Base-by-base conservation (phyloP, 2,888 invertebrate genomes). In the Lochmaea crataegi region DNA sequence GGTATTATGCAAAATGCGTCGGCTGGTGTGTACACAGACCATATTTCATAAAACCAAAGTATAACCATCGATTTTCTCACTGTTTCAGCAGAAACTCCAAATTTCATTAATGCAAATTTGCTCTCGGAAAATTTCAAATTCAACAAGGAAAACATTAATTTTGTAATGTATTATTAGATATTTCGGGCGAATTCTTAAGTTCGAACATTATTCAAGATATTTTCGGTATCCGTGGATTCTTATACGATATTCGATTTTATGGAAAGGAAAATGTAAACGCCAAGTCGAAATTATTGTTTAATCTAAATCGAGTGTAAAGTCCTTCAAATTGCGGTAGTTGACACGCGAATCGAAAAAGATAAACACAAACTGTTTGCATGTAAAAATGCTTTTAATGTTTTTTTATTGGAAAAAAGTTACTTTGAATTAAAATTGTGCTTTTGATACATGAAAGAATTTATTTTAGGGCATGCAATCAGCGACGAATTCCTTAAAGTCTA, bases 1-100 rank as follows among this genome's bases (percentile, higher is more conserved):
- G 61, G 79, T 75, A 77, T 79, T 79, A 78, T 79, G 78, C 79
- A 77, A 79, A 78, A 79, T 78, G 76, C 76, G 78, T 73, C 68
- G 76, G 77, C 74, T 75, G 76, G 74, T 70, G 73, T 75, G 72
- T 72, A 65, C 71, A 74, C 65, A 63, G 53, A 73, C 75, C 71
- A 76, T 76, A 76, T 75, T 73, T 76, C 76, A 76, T 75, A 73
- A 75, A 74, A 75, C 71, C 70, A 73, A 75, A 69, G 74, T 72
- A 68, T 70, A 68, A 65, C 65, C 67, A 76, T 76, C 76, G 76
- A 76, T 76, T 74, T 74, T 71, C 72, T 51, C 68, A 73, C 65
- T 73, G 73, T 70, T 67, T 51, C 71, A 68, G 53, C 73, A 65
- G 58, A 73, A 73, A 65, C 73, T 65, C 70, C 64, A 69, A 70